Evolutionary conservation across 2,888 invertebrate genomes (phyloP), one percentile per base, ranked within the genome.

Genomic region (Phyto melanocephala): DNA sequence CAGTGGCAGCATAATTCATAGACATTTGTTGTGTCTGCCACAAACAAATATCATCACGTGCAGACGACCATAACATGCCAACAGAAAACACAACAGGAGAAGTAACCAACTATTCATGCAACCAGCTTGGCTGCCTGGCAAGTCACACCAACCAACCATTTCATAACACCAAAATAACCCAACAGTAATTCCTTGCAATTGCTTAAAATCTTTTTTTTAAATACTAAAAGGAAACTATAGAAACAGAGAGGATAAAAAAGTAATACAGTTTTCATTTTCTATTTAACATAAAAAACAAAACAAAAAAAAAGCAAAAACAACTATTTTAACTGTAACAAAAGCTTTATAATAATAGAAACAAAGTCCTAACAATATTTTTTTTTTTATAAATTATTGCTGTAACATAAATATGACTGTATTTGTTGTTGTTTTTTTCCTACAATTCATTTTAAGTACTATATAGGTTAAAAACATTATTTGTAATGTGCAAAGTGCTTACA

Each of bases 241-340:
- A 13, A 47, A 33, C 13, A 65, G 13, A 10, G 1, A 33, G n/a
- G 5, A 45, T 13, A 20, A 63, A 65, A 6, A 47, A 65, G 17
- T 63, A 17, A 65, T 33, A 33, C 8, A 47, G 63, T 47, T 65
- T 65, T 65, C 47, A 20, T 17, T 47, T 47, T 65, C 63, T 47
- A 35, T 63, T 13, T n/a, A 11, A 15, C 33, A 22, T n/a, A 28
- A 7, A 45, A 28, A 28, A 63, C 10, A 10, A 22, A 24, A 22
- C 22, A 24, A 15, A 42, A 62, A 8, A 17, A 11, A 24, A 28
- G 6, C 3, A 28, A 28, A 28, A 28, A 28, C 3, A 13, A 47
- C 42, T 45, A 17, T 42, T 47, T 17, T 33, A 33, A 35, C 33
- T 10, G 33, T 35, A 47, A 47, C 13, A 47, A 65, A 35, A 17